These are phyloP conservation scores for Galeruca laticollis DNA, from an alignment of 2,888 invertebrate species.

Conservation along the genomic window DNA sequence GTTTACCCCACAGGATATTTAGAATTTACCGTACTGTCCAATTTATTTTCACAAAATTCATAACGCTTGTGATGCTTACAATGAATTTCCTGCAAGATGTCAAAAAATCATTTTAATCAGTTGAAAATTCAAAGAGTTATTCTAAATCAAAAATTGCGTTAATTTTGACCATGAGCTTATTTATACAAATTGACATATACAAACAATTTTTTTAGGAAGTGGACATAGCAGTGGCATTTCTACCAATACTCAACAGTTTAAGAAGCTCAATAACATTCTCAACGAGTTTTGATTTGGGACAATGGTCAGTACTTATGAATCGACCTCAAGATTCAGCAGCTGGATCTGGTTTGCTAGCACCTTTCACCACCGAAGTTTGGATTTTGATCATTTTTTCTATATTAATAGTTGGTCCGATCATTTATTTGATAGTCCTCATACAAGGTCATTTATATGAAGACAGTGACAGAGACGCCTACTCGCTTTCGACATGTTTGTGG, in stretches of 20 bases:
- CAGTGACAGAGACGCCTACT: conserved; percentile 70
- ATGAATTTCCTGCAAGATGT: too few species aligned
- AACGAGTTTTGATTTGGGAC: conserved; percentile 77
- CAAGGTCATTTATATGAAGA: conserved; percentile 75
- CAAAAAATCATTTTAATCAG: too few species aligned
- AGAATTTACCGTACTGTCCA: too few species aligned
- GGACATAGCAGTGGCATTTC: conserved; percentile 83
- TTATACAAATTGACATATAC: too few species aligned
- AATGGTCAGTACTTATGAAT: conserved; percentile 84
- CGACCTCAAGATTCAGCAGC: conserved; percentile 85
- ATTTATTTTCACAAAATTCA: too few species aligned
- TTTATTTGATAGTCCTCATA: conserved; percentile 77
- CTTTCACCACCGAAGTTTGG: conserved; percentile 75
- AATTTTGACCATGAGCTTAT: too few species aligned
- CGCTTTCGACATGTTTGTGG: conserved; percentile 82
- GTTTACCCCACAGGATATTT: too few species aligned
- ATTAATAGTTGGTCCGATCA: conserved; percentile 81
- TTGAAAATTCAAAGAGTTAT: too few species aligned
- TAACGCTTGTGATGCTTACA: too few species aligned
- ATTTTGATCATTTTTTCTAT: conserved; percentile 79
- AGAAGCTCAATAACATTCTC: conserved; percentile 72
- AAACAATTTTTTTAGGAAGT: conserved; percentile 71
- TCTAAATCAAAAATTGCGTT: too few species aligned
- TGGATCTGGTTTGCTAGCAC: conserved; percentile 85
- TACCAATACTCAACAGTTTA: conserved; percentile 74